phyloP scores from a whole-genome alignment of 2,888 invertebrate genomes.

The Heliconius ethilla region DNA sequence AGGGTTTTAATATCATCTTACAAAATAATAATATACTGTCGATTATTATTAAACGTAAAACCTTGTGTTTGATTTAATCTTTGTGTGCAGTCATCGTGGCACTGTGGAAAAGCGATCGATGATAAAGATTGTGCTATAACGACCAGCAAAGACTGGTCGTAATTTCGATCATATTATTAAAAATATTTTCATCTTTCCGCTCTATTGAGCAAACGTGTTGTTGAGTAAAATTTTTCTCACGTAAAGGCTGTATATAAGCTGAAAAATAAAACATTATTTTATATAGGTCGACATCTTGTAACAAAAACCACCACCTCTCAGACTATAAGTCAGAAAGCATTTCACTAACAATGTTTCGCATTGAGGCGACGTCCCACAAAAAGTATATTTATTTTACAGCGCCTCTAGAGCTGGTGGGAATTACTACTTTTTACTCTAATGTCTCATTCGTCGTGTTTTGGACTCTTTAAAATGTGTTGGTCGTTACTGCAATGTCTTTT shows the following conservation, averaged over 20 bases:
- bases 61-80: too few species aligned
- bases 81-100: too few species aligned
- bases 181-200: not conserved
- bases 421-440: constrained; percentile 31
- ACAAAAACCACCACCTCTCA: not conserved
- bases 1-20: too few species aligned
- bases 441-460: constrained; percentile 22
- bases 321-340: constrained; percentile 35
- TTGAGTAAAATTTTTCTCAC: too few species aligned
- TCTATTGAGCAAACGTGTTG: not conserved
- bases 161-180: not conserved
- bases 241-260: too few species aligned
- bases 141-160: too few species aligned
- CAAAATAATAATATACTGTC: too few species aligned
- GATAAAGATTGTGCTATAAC: too few species aligned
- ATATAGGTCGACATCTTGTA: not conserved
- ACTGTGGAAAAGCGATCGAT: too few species aligned
- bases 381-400: constrained; percentile 32
- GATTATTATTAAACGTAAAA: too few species aligned
- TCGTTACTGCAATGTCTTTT: constrained; percentile 9
- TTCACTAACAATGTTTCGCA: constrained; percentile 37
- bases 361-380: constrained; percentile 23
- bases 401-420: constrained; percentile 15
- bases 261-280: not conserved
- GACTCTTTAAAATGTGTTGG: constrained; percentile 14